Evolutionary conservation across 2,888 invertebrate species (phyloP).

Genomic region (Mantis religiosa): DNA sequence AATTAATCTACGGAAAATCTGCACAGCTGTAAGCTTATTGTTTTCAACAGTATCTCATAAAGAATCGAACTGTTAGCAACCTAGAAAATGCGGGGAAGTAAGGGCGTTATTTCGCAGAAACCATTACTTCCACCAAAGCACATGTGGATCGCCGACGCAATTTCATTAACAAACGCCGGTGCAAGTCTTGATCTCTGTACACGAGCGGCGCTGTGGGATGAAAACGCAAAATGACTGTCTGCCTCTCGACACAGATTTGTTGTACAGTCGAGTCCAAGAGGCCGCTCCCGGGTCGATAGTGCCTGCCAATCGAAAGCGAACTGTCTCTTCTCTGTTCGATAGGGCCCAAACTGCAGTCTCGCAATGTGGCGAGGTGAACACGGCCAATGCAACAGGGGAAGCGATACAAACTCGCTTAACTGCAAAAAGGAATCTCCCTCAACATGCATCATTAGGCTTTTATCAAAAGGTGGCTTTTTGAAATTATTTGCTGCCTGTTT

Average conservation of each 20-base stretch:
- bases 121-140: not conserved
- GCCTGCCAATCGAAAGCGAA: not conserved
- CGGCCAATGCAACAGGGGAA: not conserved
- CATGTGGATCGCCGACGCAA: not conserved
- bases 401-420: no score
- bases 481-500: no score
- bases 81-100: not conserved
- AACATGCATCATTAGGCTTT: no score
- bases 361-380: not conserved
- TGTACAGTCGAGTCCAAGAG: not conserved
- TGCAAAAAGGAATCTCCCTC: no score
- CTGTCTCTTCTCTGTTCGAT: not conserved
- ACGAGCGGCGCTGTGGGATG: not conserved
- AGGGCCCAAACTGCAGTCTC: not conserved
- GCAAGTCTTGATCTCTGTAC: not conserved
- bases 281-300: not conserved
- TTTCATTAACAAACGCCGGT: not conserved
- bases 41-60: no score
- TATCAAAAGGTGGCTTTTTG: no score
- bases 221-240: not conserved
- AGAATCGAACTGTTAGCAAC: not conserved
- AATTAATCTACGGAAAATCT: no score
- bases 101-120: not conserved
- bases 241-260: not conserved
- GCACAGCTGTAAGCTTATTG: no score